Evolutionary conservation across 2,888 invertebrate species (phyloP).

Genomic region (Gymnocheta viridis): DNA sequence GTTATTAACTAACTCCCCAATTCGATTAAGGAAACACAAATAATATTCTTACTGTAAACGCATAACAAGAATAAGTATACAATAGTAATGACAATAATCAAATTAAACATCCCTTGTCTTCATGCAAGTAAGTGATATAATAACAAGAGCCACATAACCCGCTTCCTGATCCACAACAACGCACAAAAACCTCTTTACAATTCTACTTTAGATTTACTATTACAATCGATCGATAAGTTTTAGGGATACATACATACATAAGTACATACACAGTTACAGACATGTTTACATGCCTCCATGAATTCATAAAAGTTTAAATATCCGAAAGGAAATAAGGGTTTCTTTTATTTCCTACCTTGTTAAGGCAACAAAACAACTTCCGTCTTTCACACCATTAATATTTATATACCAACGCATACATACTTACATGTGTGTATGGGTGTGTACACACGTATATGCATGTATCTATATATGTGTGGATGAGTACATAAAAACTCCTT

Average conservation of each 20-base stretch:
- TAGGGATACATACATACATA: not conserved
- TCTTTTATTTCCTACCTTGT: not conserved
- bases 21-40: conserved; percentile 50
- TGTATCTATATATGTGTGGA: not conserved
- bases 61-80: conserved; percentile 6
- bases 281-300: not conserved
- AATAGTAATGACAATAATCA: conserved; percentile 40
- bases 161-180: not conserved
- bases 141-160: not conserved
- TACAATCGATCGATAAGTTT: not conserved
- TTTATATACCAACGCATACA: not conserved
- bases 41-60: conserved; percentile 43
- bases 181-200: not conserved
- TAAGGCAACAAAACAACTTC: not conserved
- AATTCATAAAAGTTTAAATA: not conserved
- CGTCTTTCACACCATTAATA: not conserved
- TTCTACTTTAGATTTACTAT: not conserved
- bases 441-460: not conserved
- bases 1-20: conserved; percentile 56
- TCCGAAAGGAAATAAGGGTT: not conserved
- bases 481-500: not conserved
- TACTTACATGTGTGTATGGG: not conserved
- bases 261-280: not conserved
- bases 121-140: not conserved
- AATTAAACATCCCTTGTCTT: conserved; percentile 45